phyloP scores from a whole-genome alignment of 2,113 vertebrate genomes.

The Psilopsiagon aurifrons region DNA sequence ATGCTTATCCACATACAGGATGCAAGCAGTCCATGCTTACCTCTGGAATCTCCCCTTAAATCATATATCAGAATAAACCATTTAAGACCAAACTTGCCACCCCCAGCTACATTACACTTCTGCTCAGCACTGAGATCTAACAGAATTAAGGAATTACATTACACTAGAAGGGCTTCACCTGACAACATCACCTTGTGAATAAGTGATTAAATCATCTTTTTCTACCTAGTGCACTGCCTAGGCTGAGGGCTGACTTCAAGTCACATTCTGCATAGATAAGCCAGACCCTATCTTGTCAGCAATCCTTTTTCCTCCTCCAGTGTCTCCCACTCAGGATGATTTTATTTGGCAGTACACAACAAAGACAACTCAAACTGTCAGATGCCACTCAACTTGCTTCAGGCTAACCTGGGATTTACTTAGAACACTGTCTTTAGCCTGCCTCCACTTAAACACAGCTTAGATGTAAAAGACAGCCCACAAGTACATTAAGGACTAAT shows the following conservation, averaged over 20 bases:
- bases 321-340: not conserved
- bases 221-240: not conserved
- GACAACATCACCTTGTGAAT: not conserved
- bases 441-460: too few relatives aligned
- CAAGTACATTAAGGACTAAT: not conserved
- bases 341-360: not conserved
- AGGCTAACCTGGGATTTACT: not conserved
- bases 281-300: not conserved
- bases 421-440: not conserved
- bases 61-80: not conserved
- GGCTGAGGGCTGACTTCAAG: not conserved
- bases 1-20: not conserved
- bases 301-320: not conserved
- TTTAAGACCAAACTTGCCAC: too few relatives aligned
- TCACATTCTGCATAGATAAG: not conserved
- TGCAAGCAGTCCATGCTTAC: rapidly evolving
- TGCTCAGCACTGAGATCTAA: rapidly evolving
- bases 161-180: not conserved
- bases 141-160: not conserved
- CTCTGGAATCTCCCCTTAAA: not conserved
- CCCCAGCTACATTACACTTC: rapidly evolving
- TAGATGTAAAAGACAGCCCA: rapidly evolving
- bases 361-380: not conserved
- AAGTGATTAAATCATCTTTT: not conserved
- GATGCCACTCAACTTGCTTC: not conserved